phyloP scores from a whole-genome alignment of 2,113 vertebrate species.

The Phalacrocorax brasilianus region DNA sequence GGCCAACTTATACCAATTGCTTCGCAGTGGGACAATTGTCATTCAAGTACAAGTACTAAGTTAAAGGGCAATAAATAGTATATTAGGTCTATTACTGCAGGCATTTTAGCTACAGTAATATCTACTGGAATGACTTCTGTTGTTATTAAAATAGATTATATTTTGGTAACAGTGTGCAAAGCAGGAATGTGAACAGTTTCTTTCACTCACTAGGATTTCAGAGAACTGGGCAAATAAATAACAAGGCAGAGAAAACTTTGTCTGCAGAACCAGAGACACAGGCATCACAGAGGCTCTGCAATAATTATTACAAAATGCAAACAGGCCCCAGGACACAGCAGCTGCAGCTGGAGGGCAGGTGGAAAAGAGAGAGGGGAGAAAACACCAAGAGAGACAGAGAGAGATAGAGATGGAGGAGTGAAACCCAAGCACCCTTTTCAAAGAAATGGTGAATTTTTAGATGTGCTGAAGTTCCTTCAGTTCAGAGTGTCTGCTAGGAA shows the following conservation, averaged over 20 bases:
- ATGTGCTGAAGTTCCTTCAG: background rate
- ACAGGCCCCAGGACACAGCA: background rate
- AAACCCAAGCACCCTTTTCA: background rate
- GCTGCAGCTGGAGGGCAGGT: background rate
- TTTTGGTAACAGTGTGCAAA: background rate
- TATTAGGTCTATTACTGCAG: slow-evolving; percentile 22
- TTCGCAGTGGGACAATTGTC: slow-evolving; percentile 34
- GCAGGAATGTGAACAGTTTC: background rate
- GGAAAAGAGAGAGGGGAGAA: background rate
- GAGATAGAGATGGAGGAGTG: background rate
- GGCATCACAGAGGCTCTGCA: background rate
- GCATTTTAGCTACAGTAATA: slow-evolving; percentile 15
- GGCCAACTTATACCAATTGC: slow-evolving; percentile 27
- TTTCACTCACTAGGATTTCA: background rate
- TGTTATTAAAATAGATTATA: slow-evolving; percentile 51
- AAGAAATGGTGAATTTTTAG: background rate
- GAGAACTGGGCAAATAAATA: background rate
- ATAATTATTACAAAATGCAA: background rate
- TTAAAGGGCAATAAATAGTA: slow-evolving; percentile 34
- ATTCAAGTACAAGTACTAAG: slow-evolving; percentile 33
- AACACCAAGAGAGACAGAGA: background rate
- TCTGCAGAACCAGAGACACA: background rate
- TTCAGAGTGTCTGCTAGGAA: background rate
- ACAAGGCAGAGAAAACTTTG: background rate
- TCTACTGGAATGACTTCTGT: slow-evolving; percentile 23